Percentiles rank a stretch among this genome's conserved stretches.
These are phyloP conservation scores for Oreohelix idahoensis DNA, from an alignment of 1,140 invertebrate species.

Conservation along the genomic window DNA sequence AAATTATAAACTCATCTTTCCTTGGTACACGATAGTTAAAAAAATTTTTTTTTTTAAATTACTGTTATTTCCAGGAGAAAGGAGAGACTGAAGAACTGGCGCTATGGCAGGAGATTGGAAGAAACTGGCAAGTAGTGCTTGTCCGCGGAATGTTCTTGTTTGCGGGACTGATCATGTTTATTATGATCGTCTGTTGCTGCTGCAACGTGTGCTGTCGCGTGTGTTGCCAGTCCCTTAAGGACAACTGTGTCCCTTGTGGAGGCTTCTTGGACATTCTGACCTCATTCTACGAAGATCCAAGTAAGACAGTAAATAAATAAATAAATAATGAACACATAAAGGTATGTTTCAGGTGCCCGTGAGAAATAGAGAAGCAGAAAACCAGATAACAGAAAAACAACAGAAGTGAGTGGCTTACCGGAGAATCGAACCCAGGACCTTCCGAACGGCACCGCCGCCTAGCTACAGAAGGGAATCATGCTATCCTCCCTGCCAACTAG, in stretches of 20 bases:
- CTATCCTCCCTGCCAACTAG: too few relatives aligned
- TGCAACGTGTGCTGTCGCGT: background rate
- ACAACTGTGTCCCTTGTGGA: slow-evolving; percentile 4
- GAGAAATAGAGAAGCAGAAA: too few relatives aligned
- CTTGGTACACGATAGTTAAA: too few relatives aligned
- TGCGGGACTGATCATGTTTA: background rate
- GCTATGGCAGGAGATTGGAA: background rate
- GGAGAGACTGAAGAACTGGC: slow-evolving; percentile 8
- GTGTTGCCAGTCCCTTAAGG: slow-evolving; percentile 11
- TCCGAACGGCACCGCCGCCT: too few relatives aligned
- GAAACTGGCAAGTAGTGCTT: slow-evolving; percentile 18
- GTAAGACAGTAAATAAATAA: too few relatives aligned
- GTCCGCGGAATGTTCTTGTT: background rate
- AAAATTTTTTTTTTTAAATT: too few relatives aligned
- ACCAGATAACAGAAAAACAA: too few relatives aligned
- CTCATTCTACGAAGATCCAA: slow-evolving; percentile 26
- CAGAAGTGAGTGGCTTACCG: too few relatives aligned
- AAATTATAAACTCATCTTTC: background rate
- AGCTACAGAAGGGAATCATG: too few relatives aligned
- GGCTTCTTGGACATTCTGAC: background rate
- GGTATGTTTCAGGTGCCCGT: too few relatives aligned
- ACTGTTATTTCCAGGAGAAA: background rate
- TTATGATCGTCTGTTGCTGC: slow-evolving; percentile 18
- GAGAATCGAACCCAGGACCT: too few relatives aligned
- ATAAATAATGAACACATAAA: too few relatives aligned